Base-by-base conservation (phyloP, 2,888 invertebrate species). In the Pantelozetes paolii region DNA sequence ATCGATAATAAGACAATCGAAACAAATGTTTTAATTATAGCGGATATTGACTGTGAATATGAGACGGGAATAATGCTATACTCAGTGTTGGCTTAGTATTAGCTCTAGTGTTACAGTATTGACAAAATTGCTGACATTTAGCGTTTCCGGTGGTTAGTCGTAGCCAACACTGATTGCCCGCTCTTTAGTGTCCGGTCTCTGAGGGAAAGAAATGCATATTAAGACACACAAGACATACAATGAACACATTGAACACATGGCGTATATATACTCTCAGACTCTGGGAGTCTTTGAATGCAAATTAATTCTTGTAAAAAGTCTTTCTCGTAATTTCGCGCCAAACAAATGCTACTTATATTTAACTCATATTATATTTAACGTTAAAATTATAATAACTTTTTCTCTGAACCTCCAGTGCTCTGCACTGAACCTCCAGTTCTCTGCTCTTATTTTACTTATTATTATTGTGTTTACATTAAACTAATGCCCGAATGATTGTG, bases 101-200 rank as follows among this genome's bases (percentile, higher is more conserved):
- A 2, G 11, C 15, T 45, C 45, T 57, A 57, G 20, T 64, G 36
- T 64, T 64, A 64, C 64, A 32, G 28, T 32, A 30, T 15, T 64
- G 40, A 64, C 23, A 40, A 64, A 64, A 64, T 64, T 64, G 64
- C 64, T 64, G 64, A 64, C 64, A 64, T 64, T 64, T 64, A 64
- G 40, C 40, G 40, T 64, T 64, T 64, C 64, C 64, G 64, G 64
- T 64, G 64, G 64, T 64, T 64, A 64, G 64, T 40, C 20, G 64
- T 64, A 64, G 5, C 64, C 64, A 40, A 64, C 64, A 40, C 40
- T 64, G 36, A 64, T 9, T 64, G 32, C 20, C n/a, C 64, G 32
- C 36, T 64, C 64, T 64, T 64, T 64, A 64, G 64, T 64, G 64
- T 64, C 64, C 64, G 64, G 64, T 64, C 64, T 64, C 64, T 64